A percentile compares a stretch with the other conserved stretches of the same genome.
Evolutionary conservation across 2,113 vertebrate species (phyloP).

Genomic region (Bufo bufo): DNA sequence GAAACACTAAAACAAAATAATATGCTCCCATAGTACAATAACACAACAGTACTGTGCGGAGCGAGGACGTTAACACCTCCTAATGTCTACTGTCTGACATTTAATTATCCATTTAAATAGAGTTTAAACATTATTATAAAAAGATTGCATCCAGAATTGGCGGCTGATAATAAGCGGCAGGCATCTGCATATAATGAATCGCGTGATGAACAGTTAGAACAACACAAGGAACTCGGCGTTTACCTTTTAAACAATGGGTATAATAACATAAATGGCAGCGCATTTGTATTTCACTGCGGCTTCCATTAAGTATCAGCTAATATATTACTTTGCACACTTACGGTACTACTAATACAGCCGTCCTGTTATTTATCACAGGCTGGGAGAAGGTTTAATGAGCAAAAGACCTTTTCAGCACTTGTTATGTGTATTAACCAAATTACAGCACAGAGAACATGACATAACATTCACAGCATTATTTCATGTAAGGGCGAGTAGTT

Average conservation of each 20-base stretch:
- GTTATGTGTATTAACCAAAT: conserved; percentile 23
- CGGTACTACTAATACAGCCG: conserved; percentile 20
- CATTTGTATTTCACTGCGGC: neutral
- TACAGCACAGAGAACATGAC: neutral
- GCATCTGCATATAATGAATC: conserved; percentile 31
- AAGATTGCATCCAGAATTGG: conserved; percentile 12
- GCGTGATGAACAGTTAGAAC: conserved; percentile 25
- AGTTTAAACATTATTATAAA: conserved; percentile 22
- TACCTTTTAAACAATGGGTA: conserved; percentile 40
- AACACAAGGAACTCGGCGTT: conserved; percentile 7
- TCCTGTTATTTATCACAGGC: conserved; percentile 37
- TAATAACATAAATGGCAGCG: conserved; percentile 33
- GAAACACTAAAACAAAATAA: conserved; percentile 22
- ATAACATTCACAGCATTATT: conserved; percentile 5
- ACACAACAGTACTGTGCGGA: neutral
- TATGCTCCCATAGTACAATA: neutral
- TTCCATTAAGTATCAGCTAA: conserved; percentile 16
- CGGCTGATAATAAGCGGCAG: conserved; percentile 37
- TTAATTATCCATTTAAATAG: conserved; percentile 31
- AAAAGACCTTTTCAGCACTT: conserved; percentile 26
- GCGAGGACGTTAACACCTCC: neutral
- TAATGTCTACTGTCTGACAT: conserved; percentile 5
- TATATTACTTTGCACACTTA: conserved; percentile 20
- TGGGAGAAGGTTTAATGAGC: conserved; percentile 26
- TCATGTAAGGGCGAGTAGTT: neutral